A percentile compares a stretch with the other conserved stretches of the same genome.
Conservation (phyloP, 1,140 invertebrate species). For the Muscidifurax raptorellus region DNA sequence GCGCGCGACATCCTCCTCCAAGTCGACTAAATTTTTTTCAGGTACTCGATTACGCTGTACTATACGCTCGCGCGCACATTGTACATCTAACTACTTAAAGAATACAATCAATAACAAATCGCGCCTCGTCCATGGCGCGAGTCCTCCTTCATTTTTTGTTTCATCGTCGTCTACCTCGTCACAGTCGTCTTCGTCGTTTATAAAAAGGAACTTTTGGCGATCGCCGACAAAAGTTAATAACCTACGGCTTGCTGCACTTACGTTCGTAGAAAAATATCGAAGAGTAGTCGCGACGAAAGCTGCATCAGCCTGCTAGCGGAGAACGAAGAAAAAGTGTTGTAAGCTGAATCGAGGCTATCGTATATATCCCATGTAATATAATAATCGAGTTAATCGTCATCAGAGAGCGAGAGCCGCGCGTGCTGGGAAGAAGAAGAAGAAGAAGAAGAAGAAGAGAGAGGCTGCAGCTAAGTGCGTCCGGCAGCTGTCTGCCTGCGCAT, state of each 20-base stretch:
- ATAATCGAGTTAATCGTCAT: background rate
- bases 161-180: conserved; percentile 21
- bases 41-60: conserved; percentile 52
- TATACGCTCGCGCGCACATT: background rate
- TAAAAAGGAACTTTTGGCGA: background rate
- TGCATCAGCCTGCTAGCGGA: background rate
- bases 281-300: background rate
- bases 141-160: conserved; percentile 41
- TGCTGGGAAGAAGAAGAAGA: background rate
- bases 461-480: conserved; percentile 33
- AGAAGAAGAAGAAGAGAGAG: background rate
- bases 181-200: background rate
- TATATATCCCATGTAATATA: no score
- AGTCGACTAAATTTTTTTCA: conserved; percentile 50
- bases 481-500: conserved; percentile 40
- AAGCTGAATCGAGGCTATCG: no score
- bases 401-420: background rate
- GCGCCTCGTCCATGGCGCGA: conserved; percentile 17
- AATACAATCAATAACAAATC: conserved; percentile 39
- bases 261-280: background rate
- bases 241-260: background rate
- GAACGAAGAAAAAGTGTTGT: background rate
- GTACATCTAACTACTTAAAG: conserved; percentile 38
- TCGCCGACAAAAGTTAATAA: background rate
- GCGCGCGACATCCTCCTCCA: conserved; percentile 19